A percentile compares a stretch with the other conserved stretches of the same genome.
Evolutionary conservation across 2,113 vertebrate genomes (phyloP).

Genomic region (Puntigrus tetrazona): DNA sequence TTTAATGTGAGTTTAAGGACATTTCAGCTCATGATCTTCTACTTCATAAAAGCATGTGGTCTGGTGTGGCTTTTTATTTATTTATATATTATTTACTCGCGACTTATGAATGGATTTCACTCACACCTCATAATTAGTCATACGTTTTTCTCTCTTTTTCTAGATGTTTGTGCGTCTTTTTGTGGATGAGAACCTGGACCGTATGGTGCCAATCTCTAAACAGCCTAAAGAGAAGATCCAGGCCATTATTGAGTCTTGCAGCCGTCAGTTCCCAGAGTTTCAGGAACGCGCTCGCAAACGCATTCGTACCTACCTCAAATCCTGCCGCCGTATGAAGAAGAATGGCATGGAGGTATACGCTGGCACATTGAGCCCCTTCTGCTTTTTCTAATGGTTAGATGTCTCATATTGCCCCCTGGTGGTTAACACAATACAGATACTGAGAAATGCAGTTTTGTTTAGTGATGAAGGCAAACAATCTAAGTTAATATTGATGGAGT

Average conservation of each 20-base stretch:
- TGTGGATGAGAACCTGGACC: slow-evolving; percentile 98
- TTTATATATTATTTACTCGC: too few relatives aligned
- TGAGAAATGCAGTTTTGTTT: background rate
- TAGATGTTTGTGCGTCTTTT: slow-evolving; percentile 99
- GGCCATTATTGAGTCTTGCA: slow-evolving; percentile 98
- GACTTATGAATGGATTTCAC: background rate
- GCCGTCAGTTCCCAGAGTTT: slow-evolving; percentile 98
- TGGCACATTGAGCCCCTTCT: background rate
- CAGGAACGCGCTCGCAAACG: slow-evolving; percentile 97
- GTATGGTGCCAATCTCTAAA: slow-evolving; percentile 99
- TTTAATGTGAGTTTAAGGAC: slow-evolving; percentile 86
- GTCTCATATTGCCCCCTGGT: slow-evolving; percentile 59
- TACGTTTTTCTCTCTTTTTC: slow-evolving; percentile 57
- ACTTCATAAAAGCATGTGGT: background rate
- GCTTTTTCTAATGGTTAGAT: slow-evolving; percentile 3
- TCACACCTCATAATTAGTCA: slow-evolving; percentile 3
- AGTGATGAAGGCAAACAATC: background rate
- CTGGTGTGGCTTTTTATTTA: background rate
- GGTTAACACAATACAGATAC: slow-evolving; percentile 39
- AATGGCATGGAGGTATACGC: slow-evolving; percentile 93
- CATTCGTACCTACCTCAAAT: slow-evolving; percentile 99
- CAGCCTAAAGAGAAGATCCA: slow-evolving; percentile 99
- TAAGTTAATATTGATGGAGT: background rate
- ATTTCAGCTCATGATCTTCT: background rate
- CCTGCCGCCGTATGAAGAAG: slow-evolving; percentile 99